Percentiles rank a stretch among this genome's conserved stretches.
phyloP scores from a whole-genome alignment of 2,797 vertebrate species.

The Peromyscus attwateri region DNA sequence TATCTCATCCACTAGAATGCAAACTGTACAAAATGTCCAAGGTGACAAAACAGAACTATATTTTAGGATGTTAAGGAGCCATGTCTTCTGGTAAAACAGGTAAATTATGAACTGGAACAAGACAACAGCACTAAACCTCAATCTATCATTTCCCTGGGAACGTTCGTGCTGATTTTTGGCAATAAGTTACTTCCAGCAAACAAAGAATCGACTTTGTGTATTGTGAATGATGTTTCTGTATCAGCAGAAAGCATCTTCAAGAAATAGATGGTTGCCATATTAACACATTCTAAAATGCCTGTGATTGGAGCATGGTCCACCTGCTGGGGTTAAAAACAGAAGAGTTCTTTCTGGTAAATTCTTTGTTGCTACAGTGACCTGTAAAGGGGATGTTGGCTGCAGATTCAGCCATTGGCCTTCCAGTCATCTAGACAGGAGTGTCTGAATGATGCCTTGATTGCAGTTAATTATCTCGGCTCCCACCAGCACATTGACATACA shows the following conservation, averaged over 20 bases:
- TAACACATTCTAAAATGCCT: slow-evolving; percentile 36
- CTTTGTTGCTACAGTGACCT: background rate
- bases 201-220: slow-evolving; percentile 60
- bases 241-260: slow-evolving; percentile 74
- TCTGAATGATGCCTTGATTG: slow-evolving; percentile 22
- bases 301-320: background rate
- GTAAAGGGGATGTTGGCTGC: background rate
- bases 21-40: slow-evolving; percentile 43
- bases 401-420: background rate
- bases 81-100: slow-evolving; percentile 30
- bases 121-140: background rate
- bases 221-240: slow-evolving; percentile 60
- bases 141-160: slow-evolving; percentile 36
- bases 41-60: background rate
- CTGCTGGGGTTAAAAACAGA: background rate
- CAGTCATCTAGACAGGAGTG: background rate
- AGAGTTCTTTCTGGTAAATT: background rate
- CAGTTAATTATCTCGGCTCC: slow-evolving; percentile 12
- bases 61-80: background rate
- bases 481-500: background rate
- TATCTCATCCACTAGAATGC: slow-evolving; percentile 26
- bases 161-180: slow-evolving; percentile 55
- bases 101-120: slow-evolving; percentile 53
- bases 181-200: slow-evolving; percentile 36
- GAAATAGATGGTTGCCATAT: slow-evolving; percentile 57